These are phyloP conservation scores for Ibidorhyncha struthersii DNA, from an alignment of 2,113 vertebrate genomes.

Conservation along the genomic window DNA sequence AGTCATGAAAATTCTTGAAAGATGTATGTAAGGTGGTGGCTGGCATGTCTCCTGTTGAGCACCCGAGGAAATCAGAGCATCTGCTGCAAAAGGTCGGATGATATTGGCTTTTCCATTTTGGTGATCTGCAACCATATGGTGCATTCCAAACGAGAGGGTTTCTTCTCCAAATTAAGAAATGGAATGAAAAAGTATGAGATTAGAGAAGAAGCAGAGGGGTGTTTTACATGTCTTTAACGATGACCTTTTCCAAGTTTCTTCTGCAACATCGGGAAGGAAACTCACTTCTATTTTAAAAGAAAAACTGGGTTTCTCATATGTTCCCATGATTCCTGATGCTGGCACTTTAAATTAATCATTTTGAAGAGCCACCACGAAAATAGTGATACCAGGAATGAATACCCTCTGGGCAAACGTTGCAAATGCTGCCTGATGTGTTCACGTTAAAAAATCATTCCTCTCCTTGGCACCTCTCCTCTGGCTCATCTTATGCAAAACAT, in stretches of 20 bases:
- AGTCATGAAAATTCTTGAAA: neutral
- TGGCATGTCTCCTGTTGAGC: neutral
- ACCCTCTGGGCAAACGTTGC: conserved; percentile 37
- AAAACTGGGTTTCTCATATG: neutral
- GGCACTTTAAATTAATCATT: conserved; percentile 50
- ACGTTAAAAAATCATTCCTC: neutral
- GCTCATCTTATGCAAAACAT: neutral
- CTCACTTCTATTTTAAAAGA: conserved; percentile 39
- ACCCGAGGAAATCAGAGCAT: neutral
- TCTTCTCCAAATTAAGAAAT: conserved; percentile 1
- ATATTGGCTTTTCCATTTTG: neutral
- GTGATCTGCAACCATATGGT: conserved; percentile 15
- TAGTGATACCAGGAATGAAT: neutral
- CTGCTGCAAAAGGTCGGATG: conserved; percentile 21
- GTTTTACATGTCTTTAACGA: conserved; percentile 6
- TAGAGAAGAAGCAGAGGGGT: neutral
- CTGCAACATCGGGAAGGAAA: neutral
- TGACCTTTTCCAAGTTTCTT: conserved; percentile 9
- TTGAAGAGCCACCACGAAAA: neutral
- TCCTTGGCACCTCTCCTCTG: neutral
- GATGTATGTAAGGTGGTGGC: neutral
- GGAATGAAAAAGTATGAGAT: neutral
- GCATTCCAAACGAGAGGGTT: neutral
- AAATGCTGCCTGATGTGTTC: neutral
- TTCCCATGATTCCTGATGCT: conserved; percentile 38